Percentiles rank a stretch among this genome's conserved stretches.
phyloP scores from a whole-genome alignment of 2,888 invertebrate species.

The Chalcosyrphus nemorum region DNA sequence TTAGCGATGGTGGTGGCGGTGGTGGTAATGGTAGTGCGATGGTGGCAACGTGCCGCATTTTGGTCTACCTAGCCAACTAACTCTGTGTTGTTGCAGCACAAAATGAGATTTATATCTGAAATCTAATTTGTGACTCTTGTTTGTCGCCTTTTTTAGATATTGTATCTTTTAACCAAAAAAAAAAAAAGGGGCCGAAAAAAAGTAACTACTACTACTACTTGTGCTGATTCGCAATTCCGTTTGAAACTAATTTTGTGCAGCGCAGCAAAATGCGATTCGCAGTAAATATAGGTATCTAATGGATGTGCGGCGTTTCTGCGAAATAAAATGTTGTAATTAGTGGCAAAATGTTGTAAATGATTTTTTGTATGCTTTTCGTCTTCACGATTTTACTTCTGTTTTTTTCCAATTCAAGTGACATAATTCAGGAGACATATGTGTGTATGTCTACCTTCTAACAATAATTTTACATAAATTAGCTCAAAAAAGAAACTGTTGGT shows the following conservation, averaged over 20 bases:
- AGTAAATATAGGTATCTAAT: conserved; percentile 40
- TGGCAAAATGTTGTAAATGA: conserved; percentile 50
- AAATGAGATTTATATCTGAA: conserved; percentile 71
- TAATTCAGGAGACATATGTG: conserved; percentile 52
- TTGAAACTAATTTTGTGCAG: conserved; percentile 53
- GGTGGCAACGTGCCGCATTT: conserved; percentile 46
- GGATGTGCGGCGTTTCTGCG: conserved; percentile 44
- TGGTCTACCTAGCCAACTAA: conserved; percentile 10
- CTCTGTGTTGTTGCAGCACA: conserved; percentile 55
- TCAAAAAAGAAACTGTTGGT: conserved; percentile 26
- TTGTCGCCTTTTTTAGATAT: conserved; percentile 73
- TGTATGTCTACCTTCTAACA: conserved; percentile 37
- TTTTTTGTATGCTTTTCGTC: conserved; percentile 15
- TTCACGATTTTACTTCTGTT: conserved; percentile 28
- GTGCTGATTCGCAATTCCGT: conserved; percentile 31
- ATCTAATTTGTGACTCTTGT: conserved; percentile 73
- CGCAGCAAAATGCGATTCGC: conserved; percentile 36
- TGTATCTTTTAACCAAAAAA: conserved; percentile 67
- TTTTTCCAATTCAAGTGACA: conserved; percentile 61
- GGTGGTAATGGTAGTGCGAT: conserved; percentile 6
- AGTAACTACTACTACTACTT: conserved; percentile 10
- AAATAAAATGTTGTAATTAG: conserved; percentile 67
- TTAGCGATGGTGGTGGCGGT: conserved; percentile 5
- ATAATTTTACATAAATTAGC: conserved; percentile 69
- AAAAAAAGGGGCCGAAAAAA: conserved; percentile 23